These are phyloP conservation scores for Neoaliturus tenellus DNA, from an alignment of 2,888 invertebrate genomes.

Conservation along the genomic window DNA sequence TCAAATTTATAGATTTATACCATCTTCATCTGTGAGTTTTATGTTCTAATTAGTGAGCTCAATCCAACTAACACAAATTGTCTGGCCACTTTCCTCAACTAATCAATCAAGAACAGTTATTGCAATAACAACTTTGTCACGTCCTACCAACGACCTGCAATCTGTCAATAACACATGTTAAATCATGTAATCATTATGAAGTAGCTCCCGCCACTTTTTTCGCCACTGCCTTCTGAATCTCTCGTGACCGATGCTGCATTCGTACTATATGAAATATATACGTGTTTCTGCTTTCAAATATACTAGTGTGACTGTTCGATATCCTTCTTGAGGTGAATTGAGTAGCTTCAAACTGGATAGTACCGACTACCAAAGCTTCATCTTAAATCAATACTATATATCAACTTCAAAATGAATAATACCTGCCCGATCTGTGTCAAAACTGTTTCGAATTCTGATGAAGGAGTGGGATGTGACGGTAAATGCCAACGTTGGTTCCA, in stretches of 20 bases:
- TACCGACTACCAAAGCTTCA: background rate
- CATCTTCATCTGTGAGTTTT: too few species aligned
- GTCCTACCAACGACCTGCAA: too few species aligned
- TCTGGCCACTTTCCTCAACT: too few species aligned
- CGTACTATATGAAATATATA: background rate
- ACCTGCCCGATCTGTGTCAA: background rate
- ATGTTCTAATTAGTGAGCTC: too few species aligned
- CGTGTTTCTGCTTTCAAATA: background rate
- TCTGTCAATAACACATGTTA: too few species aligned
- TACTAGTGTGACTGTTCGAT: background rate
- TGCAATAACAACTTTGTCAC: too few species aligned
- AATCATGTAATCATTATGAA: too few species aligned
- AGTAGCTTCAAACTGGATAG: background rate
- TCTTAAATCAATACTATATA: background rate
- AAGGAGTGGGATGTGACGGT: background rate
- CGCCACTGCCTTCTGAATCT: background rate
- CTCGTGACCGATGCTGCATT: background rate
- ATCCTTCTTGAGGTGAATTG: background rate
- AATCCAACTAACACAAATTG: too few species aligned
- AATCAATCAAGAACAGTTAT: too few species aligned
- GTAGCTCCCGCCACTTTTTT: too few species aligned
- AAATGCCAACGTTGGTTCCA: constrained; percentile 26
- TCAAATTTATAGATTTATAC: too few species aligned
- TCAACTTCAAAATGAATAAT: background rate
- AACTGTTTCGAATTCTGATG: background rate